These are phyloP conservation scores for Coregonus suidteri DNA, from an alignment of 2,797 vertebrate genomes.

Conservation along the genomic window DNA sequence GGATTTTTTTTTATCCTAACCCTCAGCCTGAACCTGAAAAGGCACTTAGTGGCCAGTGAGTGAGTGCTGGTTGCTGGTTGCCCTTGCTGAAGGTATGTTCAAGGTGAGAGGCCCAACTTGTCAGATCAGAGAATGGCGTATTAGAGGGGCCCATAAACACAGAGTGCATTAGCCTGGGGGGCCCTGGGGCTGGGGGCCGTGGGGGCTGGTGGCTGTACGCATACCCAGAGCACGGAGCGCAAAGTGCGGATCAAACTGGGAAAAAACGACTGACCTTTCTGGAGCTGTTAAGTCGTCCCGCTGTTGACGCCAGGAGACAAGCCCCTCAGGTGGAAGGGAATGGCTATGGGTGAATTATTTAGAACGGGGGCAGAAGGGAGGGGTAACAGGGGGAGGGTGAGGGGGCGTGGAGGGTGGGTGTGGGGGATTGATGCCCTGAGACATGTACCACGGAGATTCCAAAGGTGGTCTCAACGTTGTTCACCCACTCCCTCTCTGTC, in stretches of 20 bases:
- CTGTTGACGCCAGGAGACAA: slow-evolving; percentile 86
- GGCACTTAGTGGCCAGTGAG: slow-evolving; percentile 69
- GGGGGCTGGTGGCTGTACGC: neutral
- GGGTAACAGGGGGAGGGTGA: slow-evolving; percentile 9
- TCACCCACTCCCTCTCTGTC: slow-evolving; percentile 41
- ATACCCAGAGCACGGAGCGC: slow-evolving; percentile 10
- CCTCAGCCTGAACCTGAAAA: slow-evolving; percentile 57
- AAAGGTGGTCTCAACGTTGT: neutral
- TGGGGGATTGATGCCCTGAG: slow-evolving; percentile 54
- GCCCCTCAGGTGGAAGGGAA: slow-evolving; percentile 85
- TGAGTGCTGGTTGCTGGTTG: slow-evolving; percentile 20
- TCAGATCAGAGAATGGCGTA: slow-evolving; percentile 67
- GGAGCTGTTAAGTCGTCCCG: slow-evolving; percentile 81
- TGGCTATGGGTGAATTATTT: slow-evolving; percentile 83
- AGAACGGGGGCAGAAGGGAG: slow-evolving; percentile 64
- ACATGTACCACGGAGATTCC: slow-evolving; percentile 64
- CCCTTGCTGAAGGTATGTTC: slow-evolving; percentile 71
- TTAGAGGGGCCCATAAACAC: slow-evolving; percentile 67
- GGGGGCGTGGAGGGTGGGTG: slow-evolving; percentile 40
- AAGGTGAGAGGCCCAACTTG: slow-evolving; percentile 74
- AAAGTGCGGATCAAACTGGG: slow-evolving; percentile 55
- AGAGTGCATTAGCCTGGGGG: slow-evolving; percentile 53
- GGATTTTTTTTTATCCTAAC: neutral
- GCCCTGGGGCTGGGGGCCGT: too few relatives aligned
- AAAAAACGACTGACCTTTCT: slow-evolving; percentile 77